Conservation (phyloP, 2,113 vertebrate genomes). For the Cavia aperea region DNA sequence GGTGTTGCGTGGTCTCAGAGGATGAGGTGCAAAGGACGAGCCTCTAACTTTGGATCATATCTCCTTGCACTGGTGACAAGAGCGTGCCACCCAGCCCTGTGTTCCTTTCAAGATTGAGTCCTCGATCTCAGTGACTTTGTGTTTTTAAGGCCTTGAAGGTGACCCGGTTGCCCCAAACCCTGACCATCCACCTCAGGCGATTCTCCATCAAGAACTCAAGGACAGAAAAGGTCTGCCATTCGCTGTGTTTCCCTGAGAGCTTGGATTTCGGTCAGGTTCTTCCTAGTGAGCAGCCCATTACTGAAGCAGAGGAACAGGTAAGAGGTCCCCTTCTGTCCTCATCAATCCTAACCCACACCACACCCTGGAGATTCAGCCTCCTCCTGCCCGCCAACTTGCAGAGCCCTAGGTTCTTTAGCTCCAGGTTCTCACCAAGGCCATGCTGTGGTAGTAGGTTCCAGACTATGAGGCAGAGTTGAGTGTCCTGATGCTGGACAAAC, state of each 20-base stretch:
- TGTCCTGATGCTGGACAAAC: conserved; percentile 74
- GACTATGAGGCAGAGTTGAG: conserved; percentile 71
- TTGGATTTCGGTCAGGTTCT: conserved; percentile 73
- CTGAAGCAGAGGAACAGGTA: conserved; percentile 67
- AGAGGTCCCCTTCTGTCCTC: not conserved
- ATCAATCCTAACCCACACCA: not conserved
- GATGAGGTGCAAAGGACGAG: too few species aligned
- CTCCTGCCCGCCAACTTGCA: not conserved
- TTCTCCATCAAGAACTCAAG: conserved; percentile 59
- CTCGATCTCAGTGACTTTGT: not conserved
- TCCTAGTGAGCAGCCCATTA: conserved; percentile 48
- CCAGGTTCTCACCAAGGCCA: conserved; percentile 68
- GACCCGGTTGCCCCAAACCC: conserved; percentile 68
- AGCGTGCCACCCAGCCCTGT: accelerated
- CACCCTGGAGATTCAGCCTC: too few species aligned
- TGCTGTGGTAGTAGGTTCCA: conserved; percentile 72
- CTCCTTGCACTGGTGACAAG: not conserved
- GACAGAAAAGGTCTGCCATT: conserved; percentile 69
- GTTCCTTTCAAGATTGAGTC: not conserved
- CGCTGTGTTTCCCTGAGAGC: conserved; percentile 69
- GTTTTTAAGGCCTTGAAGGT: conserved; percentile 74
- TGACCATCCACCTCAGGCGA: conserved; percentile 77
- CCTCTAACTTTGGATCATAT: not conserved
- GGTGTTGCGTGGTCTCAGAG: not conserved
- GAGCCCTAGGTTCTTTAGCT: not conserved